Base-by-base conservation (phyloP, 2,888 invertebrate genomes). In the Troides helena region DNA sequence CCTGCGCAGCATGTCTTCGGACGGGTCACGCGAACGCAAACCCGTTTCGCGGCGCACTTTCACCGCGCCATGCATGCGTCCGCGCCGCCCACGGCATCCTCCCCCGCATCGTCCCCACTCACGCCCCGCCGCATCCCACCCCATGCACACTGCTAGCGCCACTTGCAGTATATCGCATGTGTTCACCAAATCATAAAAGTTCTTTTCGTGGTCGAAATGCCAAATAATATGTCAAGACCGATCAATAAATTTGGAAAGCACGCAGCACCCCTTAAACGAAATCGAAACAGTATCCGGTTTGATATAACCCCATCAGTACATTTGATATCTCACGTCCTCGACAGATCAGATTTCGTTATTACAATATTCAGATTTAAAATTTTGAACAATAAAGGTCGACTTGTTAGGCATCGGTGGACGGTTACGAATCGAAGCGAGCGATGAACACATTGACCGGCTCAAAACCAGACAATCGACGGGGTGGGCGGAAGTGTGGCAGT, bases 401-500 rank as follows among this genome's bases (percentile, higher is more conserved):
- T 58, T 58, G 57, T 21, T 23, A 58, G 57, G 25, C 57, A 23
- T 2, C 23, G 57, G 57, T 58, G 57, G 57, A 6, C 8, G 23
- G 57, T 58, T 58, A 25, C 25, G 57, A 58, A 58, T 71, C 66
- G 64, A 70, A 85, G 78, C 80, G 82, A 83, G 83, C 78, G 78
- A 78, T 85, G 81, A 87, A 83, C 82, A 85, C 85, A 88, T 88
- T 86, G 86, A 85, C 86, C 85, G 85, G 84, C 79, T 85, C 83
- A 84, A 30, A 88, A 87, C 82, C 85, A 81, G 78, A 85, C 82
- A 86, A 86, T 85, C 82, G 85, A 83, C 85, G 86, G 85, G 87
- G 87, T 85, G 88, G 88, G 89, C 91, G 92, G 90, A 92, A 91
- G 89, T 89, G 85, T 88, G 87, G 89, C 87, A 89, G 88, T 87